Evolutionary conservation across 64 coral and sea anemone species (phyloP).

Genomic region (Hydrozoanthus tunicans): DNA sequence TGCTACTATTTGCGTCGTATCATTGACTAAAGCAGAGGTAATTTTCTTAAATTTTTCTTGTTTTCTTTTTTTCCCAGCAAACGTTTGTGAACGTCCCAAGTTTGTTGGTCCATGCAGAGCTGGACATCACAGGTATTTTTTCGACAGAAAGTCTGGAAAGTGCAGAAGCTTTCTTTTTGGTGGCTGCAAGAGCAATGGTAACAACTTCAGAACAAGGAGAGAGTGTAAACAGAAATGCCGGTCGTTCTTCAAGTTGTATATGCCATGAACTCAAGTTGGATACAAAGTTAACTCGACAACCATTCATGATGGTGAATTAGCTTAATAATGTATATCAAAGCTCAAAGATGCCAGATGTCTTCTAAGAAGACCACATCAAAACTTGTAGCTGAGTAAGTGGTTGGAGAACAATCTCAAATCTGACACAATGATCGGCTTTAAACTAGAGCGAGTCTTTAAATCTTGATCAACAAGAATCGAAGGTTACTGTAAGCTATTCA

Average conservation of each 20-base stretch:
- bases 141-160: constrained; percentile 50
- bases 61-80: not conserved
- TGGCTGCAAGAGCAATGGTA: constrained; percentile 26
- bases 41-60: not conserved
- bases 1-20: too few relatives aligned
- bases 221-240: constrained; percentile 32
- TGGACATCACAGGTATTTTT: constrained; percentile 3
- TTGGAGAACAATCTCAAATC: not conserved
- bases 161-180: constrained; percentile 21
- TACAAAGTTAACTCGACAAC: not conserved
- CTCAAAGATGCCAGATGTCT: not conserved
- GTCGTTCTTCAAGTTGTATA: not conserved
- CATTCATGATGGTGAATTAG: not conserved
- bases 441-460: not conserved
- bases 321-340: not conserved
- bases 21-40: not conserved
- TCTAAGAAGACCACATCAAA: not conserved
- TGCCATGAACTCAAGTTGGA: not conserved
- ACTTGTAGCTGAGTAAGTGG: not conserved
- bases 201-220: constrained; percentile 33
- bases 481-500: too few relatives aligned
- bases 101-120: constrained; percentile 17
- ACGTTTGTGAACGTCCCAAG: constrained; percentile 38
- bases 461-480: not conserved
- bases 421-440: too few relatives aligned